phyloP scores from a whole-genome alignment of 2,888 invertebrate genomes.

The Mimachlamys varia region DNA sequence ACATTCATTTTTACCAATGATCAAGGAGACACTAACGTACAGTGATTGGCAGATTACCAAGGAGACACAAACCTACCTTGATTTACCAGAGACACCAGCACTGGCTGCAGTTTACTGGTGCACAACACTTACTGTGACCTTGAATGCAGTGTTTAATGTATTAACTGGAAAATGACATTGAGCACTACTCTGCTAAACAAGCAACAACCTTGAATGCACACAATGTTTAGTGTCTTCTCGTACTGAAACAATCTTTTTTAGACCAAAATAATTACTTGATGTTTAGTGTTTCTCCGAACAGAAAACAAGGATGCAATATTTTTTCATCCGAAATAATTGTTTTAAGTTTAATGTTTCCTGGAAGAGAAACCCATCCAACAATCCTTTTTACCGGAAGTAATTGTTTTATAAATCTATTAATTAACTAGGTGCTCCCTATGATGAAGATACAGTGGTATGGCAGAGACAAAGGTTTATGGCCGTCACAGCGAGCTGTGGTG shows the following conservation, averaged over 20 bases:
- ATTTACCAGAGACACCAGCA: no score
- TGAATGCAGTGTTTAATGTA: background rate
- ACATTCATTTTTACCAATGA: no score
- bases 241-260: background rate
- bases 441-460: background rate
- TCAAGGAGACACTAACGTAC: no score
- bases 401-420: conserved; percentile 34
- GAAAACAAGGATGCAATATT: conserved; percentile 14
- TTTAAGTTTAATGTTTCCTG: background rate
- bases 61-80: no score
- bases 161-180: background rate
- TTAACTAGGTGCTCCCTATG: background rate
- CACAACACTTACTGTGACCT: background rate
- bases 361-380: background rate
- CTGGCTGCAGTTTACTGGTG: background rate
- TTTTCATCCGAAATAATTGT: background rate
- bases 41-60: no score
- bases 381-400: conserved; percentile 10
- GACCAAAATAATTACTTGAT: background rate
- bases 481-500: background rate
- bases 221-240: background rate
- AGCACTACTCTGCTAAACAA: background rate
- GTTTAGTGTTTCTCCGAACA: background rate
- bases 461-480: background rate
- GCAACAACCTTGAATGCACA: background rate